Base-by-base conservation (phyloP, 2,888 invertebrate genomes). In the Apoda limacodes region DNA sequence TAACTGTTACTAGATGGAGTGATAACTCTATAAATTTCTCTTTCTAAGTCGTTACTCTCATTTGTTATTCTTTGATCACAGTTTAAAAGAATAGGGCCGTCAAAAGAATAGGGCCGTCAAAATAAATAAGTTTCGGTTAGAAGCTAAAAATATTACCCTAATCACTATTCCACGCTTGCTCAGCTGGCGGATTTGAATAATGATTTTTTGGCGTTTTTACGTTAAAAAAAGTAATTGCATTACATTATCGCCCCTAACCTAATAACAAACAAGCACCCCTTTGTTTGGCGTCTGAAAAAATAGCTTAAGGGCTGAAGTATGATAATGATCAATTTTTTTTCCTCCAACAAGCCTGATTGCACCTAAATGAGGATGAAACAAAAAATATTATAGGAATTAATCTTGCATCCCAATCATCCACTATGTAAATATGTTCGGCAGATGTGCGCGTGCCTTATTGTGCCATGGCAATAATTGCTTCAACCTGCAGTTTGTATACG, bases 181-280 rank as follows among this genome's bases (percentile, higher is more conserved):
- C 78, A 76, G 76, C 78, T 75, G 75, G 69, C 61, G 61, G 66
- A 72, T 76, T 78, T 72, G 67, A 76, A 78, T 76, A 74, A 75
- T 70, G 67, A 74, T 57, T 69, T 66, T 61, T 56, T 50, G 39
- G 40, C 44, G 72, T 70, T 67, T 55, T 36, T 37, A 38, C 34
- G 28, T 39, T 57, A 66, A 68, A 71, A 71, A 75, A 68, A 64
- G 55, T 76, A 70, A 76, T 78, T 78, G 75, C 74, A 75, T 76
- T 64, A 70, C 66, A 76, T 78, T 80, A 76, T 76, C 78, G 75
- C 78, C 76, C 78, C 80, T 65, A 67, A 75, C 71, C 68, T 65
- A 72, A 76, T 76, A 80, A 70, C 70, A 74, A 74, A 75, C 65
- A 71, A 66, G 61, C 69, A 67, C 69, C 80, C 76, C 69, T 72